These are phyloP conservation scores for Macrophya alboannulata DNA, from an alignment of 2,888 invertebrate species.

Conservation along the genomic window DNA sequence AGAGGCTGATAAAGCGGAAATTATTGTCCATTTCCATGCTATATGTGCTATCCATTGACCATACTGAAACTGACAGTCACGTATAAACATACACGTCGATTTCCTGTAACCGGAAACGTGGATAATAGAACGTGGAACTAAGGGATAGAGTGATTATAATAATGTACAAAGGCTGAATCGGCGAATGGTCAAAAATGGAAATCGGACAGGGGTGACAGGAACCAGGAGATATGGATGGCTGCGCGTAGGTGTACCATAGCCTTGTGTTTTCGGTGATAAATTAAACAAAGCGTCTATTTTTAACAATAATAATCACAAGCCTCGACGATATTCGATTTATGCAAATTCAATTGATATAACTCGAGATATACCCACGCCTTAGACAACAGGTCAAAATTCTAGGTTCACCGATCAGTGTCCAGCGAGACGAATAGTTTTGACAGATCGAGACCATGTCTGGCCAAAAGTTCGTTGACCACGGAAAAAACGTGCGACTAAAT, in stretches of 20 bases:
- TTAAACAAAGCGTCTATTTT: not conserved
- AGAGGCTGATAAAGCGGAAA: not conserved
- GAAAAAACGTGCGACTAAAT: conserved; percentile 18
- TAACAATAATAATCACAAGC: not conserved
- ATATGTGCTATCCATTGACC: not conserved
- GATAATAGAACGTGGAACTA: conserved; percentile 19
- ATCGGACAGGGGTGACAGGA: conserved; percentile 49
- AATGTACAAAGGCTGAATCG: not conserved
- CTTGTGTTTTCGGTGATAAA: not conserved
- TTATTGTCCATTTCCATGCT: too few species aligned
- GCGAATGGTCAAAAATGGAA: conserved; percentile 43
- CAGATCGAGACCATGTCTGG: not conserved
- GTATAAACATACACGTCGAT: conserved; percentile 23
- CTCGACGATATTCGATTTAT: not conserved
- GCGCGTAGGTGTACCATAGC: not conserved
- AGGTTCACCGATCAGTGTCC: not conserved
- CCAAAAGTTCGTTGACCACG: conserved; percentile 38
- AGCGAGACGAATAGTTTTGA: not conserved
- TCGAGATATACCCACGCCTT: not conserved
- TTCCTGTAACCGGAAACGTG: conserved; percentile 41
- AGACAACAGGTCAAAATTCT: not conserved
- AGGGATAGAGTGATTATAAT: not conserved
- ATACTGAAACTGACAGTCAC: not conserved
- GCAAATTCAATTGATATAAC: not conserved
- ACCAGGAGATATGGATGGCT: conserved; percentile 50